Percentiles rank a stretch among this genome's conserved stretches.
These are phyloP conservation scores for Leptopilina drosophilae DNA, from an alignment of 2,888 invertebrate species.

Conservation along the genomic window DNA sequence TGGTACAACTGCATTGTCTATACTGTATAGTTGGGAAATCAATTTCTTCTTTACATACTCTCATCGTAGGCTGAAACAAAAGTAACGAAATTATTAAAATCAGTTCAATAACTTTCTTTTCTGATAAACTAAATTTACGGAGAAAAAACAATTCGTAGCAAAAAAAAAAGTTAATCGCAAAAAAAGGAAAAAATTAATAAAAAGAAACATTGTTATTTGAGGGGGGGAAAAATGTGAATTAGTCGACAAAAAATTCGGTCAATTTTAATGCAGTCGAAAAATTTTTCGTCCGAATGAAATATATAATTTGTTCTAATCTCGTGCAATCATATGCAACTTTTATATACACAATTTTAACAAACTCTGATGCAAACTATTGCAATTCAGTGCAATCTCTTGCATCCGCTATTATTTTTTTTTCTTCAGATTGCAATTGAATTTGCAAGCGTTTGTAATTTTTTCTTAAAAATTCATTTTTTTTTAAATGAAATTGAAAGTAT, in stretches of 20 bases:
- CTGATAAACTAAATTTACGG: too few species aligned
- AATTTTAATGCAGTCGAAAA: too few species aligned
- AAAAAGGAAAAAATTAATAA: not conserved
- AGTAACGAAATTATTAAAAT: too few species aligned
- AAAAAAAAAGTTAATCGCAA: not conserved
- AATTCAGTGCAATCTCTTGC: slow-evolving; percentile 13
- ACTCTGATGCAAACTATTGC: slow-evolving; percentile 21
- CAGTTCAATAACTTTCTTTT: too few species aligned
- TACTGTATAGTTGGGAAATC: too few species aligned
- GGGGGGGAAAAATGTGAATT: too few species aligned
- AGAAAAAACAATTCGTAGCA: too few species aligned
- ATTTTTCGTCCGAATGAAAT: not conserved
- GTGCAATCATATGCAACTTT: slow-evolving; percentile 1
- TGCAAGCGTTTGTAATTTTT: not conserved
- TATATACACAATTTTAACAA: not conserved
- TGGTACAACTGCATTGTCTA: too few species aligned
- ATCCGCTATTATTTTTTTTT: not conserved
- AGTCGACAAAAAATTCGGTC: too few species aligned
- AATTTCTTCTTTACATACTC: too few species aligned
- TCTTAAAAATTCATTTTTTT: not conserved
- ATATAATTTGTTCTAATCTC: not conserved
- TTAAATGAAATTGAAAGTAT: not conserved
- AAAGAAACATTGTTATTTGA: too few species aligned
- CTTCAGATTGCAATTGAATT: not conserved
- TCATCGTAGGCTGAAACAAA: too few species aligned